A percentile compares a stretch with the other conserved stretches of the same genome.
Evolutionary conservation across 2,888 invertebrate genomes (phyloP).

Genomic region (Sicus ferrugineus): DNA sequence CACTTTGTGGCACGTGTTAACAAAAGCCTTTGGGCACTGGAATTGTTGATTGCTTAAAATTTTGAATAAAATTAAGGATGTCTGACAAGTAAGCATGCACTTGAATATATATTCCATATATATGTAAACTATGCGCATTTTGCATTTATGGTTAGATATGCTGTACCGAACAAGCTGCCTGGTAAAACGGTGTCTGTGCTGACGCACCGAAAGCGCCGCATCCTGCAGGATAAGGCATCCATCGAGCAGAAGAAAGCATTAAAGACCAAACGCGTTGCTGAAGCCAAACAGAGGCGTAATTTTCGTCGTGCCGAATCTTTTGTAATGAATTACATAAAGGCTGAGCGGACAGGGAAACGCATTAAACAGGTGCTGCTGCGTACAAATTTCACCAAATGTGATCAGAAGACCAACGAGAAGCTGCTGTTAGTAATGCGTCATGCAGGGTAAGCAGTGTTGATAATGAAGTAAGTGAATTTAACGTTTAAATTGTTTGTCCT

Average conservation of each 20-base stretch:
- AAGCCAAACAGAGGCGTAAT: constrained; percentile 53
- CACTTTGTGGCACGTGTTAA: background rate
- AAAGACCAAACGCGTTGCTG: constrained; percentile 52
- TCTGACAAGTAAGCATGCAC: constrained; percentile 56
- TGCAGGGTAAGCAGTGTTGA: constrained; percentile 49
- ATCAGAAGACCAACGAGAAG: constrained; percentile 54
- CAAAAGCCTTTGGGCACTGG: background rate
- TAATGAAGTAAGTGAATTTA: background rate
- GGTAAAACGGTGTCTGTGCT: constrained; percentile 63
- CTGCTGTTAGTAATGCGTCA: constrained; percentile 61
- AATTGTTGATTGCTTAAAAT: background rate
- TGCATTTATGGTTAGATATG: constrained; percentile 55
- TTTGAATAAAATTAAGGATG: constrained; percentile 40
- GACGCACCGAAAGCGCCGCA: constrained; percentile 62
- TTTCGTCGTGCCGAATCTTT: constrained; percentile 64
- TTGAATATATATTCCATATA: no score
- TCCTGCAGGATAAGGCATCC: constrained; percentile 57
- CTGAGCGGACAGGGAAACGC: constrained; percentile 59
- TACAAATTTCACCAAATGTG: constrained; percentile 48
- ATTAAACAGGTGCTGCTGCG: constrained; percentile 54
- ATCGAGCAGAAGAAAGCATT: constrained; percentile 55
- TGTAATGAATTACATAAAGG: constrained; percentile 60
- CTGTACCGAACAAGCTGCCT: constrained; percentile 63
- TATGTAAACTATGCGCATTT: no score
- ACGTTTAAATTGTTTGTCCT: no score